Percentiles rank a stretch among this genome's conserved stretches.
phyloP scores from a whole-genome alignment of 1,140 invertebrate species.

The Apis mellifera region Amel_HAv3.1 CM009940.2:7182501-7183000 shows the following conservation, averaged over 20 bases:
- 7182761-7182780: not conserved
- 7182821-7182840: not conserved
- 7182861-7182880: not conserved
- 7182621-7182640: not conserved
- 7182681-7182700: not conserved
- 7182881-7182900: not conserved
- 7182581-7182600: too few species aligned
- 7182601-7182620: not conserved
- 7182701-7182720: not conserved
- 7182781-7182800: not conserved
- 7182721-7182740: constrained; percentile 6
- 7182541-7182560: too few species aligned
- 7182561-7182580: too few species aligned
- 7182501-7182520: too few species aligned
- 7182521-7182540: too few species aligned
- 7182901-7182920: not conserved
- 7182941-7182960: not conserved
- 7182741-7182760: not conserved
- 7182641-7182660: not conserved
- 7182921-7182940: not conserved
- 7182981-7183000: not conserved
- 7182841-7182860: not conserved
- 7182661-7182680: not conserved
- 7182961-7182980: not conserved
- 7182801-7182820: not conserved